Conservation (phyloP, 53 echinoderm and acorn worm genomes). For the Astropecten irregularis region DNA sequence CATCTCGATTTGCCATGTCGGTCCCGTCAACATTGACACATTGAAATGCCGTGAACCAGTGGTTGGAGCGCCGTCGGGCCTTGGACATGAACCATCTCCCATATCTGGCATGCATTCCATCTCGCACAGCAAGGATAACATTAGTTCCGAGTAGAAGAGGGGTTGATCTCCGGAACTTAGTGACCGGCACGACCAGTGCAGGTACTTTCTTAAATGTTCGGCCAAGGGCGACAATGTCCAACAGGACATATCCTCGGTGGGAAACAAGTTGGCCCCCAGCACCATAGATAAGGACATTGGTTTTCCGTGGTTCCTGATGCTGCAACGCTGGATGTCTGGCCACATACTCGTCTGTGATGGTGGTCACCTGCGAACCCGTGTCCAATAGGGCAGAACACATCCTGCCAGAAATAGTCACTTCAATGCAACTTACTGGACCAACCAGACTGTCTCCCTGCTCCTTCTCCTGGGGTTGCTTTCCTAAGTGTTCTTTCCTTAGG, state of each 20-base stretch:
- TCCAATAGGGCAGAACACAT: conserved; percentile 46
- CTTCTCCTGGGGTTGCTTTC: too few species aligned
- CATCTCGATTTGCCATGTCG: conserved; percentile 37
- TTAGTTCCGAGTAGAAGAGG: conserved; percentile 32
- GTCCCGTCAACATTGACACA: conserved; percentile 41
- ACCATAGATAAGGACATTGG: conserved; percentile 9
- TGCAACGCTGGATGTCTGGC: not conserved
- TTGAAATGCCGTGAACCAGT: conserved; percentile 43
- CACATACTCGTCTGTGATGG: conserved; percentile 1
- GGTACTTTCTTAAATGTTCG: too few species aligned
- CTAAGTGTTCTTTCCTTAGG: too few species aligned
- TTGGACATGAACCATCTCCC: too few species aligned
- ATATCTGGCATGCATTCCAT: conserved; percentile 4
- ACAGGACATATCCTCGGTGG: not conserved
- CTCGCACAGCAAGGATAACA: conserved; percentile 31
- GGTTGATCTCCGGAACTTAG: not conserved
- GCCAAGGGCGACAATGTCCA: not conserved
- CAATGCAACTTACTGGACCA: conserved; percentile 5
- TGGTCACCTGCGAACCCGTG: conserved; percentile 60
- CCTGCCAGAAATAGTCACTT: not conserved
- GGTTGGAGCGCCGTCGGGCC: too few species aligned
- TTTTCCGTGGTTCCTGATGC: not conserved
- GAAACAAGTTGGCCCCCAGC: conserved; percentile 48
- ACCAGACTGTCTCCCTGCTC: too few species aligned
- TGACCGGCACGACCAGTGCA: conserved; percentile 1